These are phyloP conservation scores for Cuculus canorus DNA, from an alignment of 2,797 vertebrate genomes.

Conservation along the genomic window DNA sequence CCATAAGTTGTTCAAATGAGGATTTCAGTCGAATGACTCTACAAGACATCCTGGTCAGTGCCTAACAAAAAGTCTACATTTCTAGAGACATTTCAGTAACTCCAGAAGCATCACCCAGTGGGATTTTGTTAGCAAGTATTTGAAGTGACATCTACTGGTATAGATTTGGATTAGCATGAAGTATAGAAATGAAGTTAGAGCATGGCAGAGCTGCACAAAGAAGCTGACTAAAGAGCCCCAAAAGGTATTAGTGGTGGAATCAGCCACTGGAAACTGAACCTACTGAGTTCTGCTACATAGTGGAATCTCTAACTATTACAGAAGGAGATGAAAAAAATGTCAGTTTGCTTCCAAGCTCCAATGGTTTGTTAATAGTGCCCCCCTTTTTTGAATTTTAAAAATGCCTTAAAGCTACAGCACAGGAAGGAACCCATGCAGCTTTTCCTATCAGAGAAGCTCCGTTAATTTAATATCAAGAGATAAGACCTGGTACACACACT, in stretches of 20 bases:
- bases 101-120: not conserved
- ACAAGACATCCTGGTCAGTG: not conserved
- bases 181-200: not conserved
- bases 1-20: not conserved
- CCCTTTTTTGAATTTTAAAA: not conserved
- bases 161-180: not conserved
- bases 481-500: not conserved
- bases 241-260: not conserved
- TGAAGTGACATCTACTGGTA: conserved; percentile 43
- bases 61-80: not conserved
- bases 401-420: not conserved
- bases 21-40: not conserved
- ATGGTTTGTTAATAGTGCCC: not conserved
- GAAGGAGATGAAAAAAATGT: not conserved
- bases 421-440: not conserved
- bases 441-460: not conserved
- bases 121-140: not conserved
- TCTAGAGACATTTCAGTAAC: not conserved
- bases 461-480: not conserved
- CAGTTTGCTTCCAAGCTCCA: not conserved
- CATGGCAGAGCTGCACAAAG: not conserved
- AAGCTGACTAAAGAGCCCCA: not conserved
- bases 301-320: not conserved
- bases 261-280: not conserved
- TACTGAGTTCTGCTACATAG: conserved; percentile 1